phyloP scores from a whole-genome alignment of 2,113 vertebrate species.

The Glaucomys volans region DNA sequence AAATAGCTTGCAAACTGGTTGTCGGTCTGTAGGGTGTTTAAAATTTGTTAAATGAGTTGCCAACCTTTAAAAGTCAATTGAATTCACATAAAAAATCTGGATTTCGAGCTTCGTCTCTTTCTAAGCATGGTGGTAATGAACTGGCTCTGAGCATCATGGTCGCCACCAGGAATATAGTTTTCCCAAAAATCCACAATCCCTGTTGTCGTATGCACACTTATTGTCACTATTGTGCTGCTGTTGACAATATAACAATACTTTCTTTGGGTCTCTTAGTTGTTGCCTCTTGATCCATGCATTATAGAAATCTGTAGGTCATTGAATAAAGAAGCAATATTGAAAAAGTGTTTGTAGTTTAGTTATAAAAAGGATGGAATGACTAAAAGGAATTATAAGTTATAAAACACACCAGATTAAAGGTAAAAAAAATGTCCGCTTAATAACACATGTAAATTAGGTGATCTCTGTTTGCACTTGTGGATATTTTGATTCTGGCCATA shows the following conservation, averaged over 20 bases:
- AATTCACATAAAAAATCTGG: conserved; percentile 38
- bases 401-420: not conserved
- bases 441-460: not conserved
- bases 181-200: not conserved
- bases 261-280: not conserved
- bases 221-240: not conserved
- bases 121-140: not conserved
- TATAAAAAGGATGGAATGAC: not conserved
- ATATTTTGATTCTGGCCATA: conserved; percentile 15
- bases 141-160: not conserved
- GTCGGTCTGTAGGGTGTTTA: not conserved
- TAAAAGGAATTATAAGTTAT: not conserved
- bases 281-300: not conserved
- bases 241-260: not conserved
- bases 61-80: conserved; percentile 45
- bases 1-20: conserved; percentile 1
- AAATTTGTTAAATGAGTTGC: not conserved
- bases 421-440: not conserved
- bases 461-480: not conserved
- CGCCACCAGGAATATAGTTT: not conserved
- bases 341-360: not conserved
- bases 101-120: conserved; percentile 22
- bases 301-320: not conserved
- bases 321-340: conserved; percentile 29
- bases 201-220: not conserved